Conservation (phyloP, 1,140 invertebrate genomes). For the Hydropsyche tenuis region DNA sequence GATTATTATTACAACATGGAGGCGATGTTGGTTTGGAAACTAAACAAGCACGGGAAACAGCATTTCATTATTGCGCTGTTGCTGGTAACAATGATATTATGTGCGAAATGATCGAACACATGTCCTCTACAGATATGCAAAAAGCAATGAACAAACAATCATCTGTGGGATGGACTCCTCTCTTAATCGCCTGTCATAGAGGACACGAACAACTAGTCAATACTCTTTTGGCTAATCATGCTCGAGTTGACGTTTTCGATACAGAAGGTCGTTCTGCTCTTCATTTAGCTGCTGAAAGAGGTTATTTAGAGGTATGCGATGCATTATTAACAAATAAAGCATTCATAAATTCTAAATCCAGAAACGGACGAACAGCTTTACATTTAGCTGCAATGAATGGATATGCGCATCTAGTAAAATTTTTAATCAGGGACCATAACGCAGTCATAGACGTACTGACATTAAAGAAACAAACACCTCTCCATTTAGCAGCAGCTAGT, state of each 20-base stretch:
- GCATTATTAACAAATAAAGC: constrained; percentile 95
- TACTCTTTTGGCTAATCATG: constrained; percentile 87
- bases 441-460: constrained; percentile 95
- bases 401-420: constrained; percentile 85
- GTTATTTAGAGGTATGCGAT: constrained; percentile 92
- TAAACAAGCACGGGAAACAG: constrained; percentile 87
- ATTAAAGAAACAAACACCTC: constrained; percentile 86
- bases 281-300: constrained; percentile 94
- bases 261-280: constrained; percentile 93
- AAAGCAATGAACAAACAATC: constrained; percentile 93
- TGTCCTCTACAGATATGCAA: constrained; percentile 86
- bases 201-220: constrained; percentile 85
- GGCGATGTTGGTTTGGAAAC: constrained; percentile 88
- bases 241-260: constrained; percentile 98
- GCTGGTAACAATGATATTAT: constrained; percentile 96
- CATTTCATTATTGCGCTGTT: constrained; percentile 93
- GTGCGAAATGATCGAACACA: constrained; percentile 89
- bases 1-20: constrained; percentile 85
- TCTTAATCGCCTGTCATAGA: constrained; percentile 87
- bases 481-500: constrained; percentile 88
- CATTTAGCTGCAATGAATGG: constrained; percentile 95
- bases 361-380: constrained; percentile 82
- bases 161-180: constrained; percentile 91
- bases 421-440: constrained; percentile 91
- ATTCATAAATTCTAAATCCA: constrained; percentile 95